Base-by-base conservation (phyloP, 1,140 invertebrate genomes). In the Dendrolimus punctatus region DNA sequence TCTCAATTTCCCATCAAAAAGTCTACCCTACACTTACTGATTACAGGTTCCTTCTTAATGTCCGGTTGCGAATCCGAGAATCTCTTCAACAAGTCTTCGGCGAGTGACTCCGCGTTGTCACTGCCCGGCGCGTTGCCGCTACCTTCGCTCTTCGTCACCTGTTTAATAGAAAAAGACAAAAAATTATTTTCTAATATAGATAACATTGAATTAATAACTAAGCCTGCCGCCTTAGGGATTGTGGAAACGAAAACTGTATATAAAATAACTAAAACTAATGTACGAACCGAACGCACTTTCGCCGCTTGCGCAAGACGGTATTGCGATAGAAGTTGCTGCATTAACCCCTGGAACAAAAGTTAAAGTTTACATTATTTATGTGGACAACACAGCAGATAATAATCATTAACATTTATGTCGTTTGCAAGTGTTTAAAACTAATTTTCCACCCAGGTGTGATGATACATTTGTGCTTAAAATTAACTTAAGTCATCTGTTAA, bases 41-140 rank as follows among this genome's bases (percentile, higher is more conserved):
- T 66, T 5, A 64, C 52, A 2, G 81, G 74, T 54, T 92, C 91
- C 48, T 93, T 92, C 69, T 94, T 94, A 8, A 92, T 90, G 45
- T 92, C 90, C 0, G 92, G 78, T 43, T 91, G 91, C 8, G 75
- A 60, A 6, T 92, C 92, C 2, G 91, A 91, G 70, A 95, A 94
- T 56, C 95, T 93, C 74, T 95, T 95, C 42, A 96, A 79, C 40
- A 96, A 78, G 80, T 96, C 94, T 77, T 97, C 95, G 41, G 94
- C 93, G 46, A 96, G 86, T 8, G 93, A 93, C 8, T 94, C 93
- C 1, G 94, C 92, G 57, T 92, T 82, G 56, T 85, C 81, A 68
- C 79, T 68, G 58, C 69, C 64, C 60, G 64, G 91, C 4, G 93
- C 91, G 38, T 41, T 55, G 9, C 42, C 58, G 45, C 65, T 68